phyloP scores from a whole-genome alignment of 92 coral and sea anemone genomes.

The Montipora capitata region DNA sequence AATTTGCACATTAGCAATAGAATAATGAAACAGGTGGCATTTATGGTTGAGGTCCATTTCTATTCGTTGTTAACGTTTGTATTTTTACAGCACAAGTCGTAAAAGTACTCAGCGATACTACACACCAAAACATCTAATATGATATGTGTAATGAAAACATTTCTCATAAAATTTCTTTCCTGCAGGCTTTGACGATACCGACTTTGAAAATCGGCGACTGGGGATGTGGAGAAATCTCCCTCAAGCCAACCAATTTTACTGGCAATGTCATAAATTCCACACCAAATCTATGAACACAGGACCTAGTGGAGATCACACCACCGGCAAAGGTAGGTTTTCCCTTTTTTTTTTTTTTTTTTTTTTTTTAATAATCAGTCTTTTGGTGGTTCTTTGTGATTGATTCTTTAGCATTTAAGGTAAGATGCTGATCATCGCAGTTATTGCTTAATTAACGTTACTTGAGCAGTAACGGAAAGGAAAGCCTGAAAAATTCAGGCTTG shows the following conservation, averaged over 20 bases:
- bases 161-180: background rate
- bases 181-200: constrained; percentile 81
- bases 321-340: constrained; percentile 65
- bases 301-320: constrained; percentile 82
- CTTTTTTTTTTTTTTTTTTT: background rate
- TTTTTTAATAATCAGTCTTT: background rate
- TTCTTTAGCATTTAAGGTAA: background rate
- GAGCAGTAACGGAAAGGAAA: too few relatives aligned
- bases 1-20: too few relatives aligned
- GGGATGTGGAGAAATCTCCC: constrained; percentile 84
- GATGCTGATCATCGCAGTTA: too few relatives aligned
- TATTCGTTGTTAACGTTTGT: too few relatives aligned
- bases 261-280: constrained; percentile 53
- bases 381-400: background rate
- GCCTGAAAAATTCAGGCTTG: too few relatives aligned
- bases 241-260: constrained; percentile 66
- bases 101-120: too few relatives aligned
- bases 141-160: too few relatives aligned
- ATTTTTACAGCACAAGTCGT: too few relatives aligned
- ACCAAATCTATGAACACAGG: constrained; percentile 88
- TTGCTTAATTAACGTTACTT: too few relatives aligned
- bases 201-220: constrained; percentile 82
- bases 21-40: too few relatives aligned
- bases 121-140: too few relatives aligned
- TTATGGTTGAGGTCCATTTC: too few relatives aligned